Evolutionary conservation across 2,888 invertebrate genomes (phyloP), one percentile per base, ranked within the genome.

Genomic region (Venustoraphidia nigricollis): DNA sequence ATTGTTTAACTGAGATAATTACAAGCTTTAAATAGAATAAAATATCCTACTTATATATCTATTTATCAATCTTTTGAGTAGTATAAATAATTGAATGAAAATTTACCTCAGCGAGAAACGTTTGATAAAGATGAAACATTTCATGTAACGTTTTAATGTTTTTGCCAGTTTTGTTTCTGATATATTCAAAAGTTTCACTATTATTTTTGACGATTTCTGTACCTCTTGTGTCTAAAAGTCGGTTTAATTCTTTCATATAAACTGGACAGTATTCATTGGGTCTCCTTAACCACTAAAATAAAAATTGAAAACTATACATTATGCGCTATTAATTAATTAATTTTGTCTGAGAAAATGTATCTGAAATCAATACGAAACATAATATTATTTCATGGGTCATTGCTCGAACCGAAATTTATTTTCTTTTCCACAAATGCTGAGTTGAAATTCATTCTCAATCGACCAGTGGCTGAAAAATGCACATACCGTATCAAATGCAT

Each of bases 211-310:
- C 55, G n/a, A 55, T 52, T 40, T 54, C 52, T 8, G 54, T 57
- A 35, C 55, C 56, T 9, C 57, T 56, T 9, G 62, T 62, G 41
- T 55, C 46, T 5, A 59, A 45, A 6, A 60, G 55, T 44, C 54
- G 53, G 5, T 60, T 54, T 10, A 64, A 51, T 53, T 64, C 64
- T 46, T 57, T 56, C 34, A 59, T 47, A 51, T 65, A 66, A 9
- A 53, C 53, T 10, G 64, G 64, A 45, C 66, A 66, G 52, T 64
- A 65, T 14, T 50, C 47, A 34, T 56, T 60, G 6, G 64, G 63
- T 41, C 64, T 54, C 52, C 59, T 55, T n/a, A 65, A 51, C 14
- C 54, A 56, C 64, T 65, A 46, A 36, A 59, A 55, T 45, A 43
- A 45, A 39, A 38, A 10, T 35, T 41, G 34, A 10, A 34, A 14